Percentiles rank a stretch among this genome's conserved stretches.
phyloP scores from a whole-genome alignment of 2,888 invertebrate genomes.

The Pristionchus mayeri region DNA sequence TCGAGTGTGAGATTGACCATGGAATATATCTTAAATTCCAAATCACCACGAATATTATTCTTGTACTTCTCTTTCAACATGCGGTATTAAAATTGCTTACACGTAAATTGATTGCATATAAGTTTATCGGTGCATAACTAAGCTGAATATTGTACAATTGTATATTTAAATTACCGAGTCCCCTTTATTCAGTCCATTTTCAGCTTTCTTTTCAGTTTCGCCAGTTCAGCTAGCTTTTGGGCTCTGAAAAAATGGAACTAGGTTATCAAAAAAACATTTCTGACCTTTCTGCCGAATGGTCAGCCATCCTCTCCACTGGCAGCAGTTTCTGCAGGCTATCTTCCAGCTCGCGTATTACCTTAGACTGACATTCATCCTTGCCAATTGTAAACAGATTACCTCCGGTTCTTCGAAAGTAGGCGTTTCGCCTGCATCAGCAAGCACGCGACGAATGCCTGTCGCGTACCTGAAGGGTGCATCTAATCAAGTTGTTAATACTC shows the following conservation, averaged over 20 bases:
- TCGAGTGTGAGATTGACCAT: too few relatives aligned
- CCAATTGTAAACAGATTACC: constrained; percentile 51
- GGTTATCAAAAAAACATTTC: background rate
- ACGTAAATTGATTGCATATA: too few relatives aligned
- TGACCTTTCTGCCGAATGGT: constrained; percentile 51
- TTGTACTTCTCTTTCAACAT: too few relatives aligned
- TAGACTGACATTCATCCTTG: background rate
- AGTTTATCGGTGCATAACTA: background rate
- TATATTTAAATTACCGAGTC: too few relatives aligned
- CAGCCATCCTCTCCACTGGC: constrained; percentile 51
- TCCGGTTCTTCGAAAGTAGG: constrained; percentile 60
- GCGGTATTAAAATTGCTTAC: too few relatives aligned
- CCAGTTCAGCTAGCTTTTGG: constrained; percentile 54
- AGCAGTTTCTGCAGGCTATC: constrained; percentile 52
- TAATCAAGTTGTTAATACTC: too few relatives aligned
- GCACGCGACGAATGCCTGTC: constrained; percentile 54
- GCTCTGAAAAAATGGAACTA: constrained; percentile 49
- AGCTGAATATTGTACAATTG: background rate
- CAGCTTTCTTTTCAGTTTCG: constrained; percentile 56
- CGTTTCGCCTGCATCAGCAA: constrained; percentile 57
- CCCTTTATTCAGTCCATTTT: constrained; percentile 12
- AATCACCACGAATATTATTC: too few relatives aligned
- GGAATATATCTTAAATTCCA: too few relatives aligned
- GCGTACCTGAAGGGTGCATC: constrained; percentile 54
- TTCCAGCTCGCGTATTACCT: constrained; percentile 48